Percentiles rank a stretch among this genome's conserved stretches.
Evolutionary conservation across 2,888 invertebrate species (phyloP).

Genomic region (Empis stercorea): DNA sequence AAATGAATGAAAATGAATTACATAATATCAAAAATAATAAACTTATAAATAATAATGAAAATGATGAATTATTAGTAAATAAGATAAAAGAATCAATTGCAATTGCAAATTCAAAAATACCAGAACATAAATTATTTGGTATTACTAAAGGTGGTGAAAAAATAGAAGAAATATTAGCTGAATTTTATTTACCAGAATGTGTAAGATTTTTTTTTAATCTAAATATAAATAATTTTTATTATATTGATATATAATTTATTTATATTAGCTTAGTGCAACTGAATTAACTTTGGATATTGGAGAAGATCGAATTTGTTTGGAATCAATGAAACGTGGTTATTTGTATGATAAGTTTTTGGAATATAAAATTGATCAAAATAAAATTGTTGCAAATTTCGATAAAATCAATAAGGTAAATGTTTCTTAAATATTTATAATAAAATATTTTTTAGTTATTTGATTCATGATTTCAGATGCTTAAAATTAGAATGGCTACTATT

Average conservation of each 20-base stretch:
- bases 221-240: neutral
- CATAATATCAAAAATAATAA: conserved; percentile 16
- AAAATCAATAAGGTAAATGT: conserved; percentile 37
- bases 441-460: too few species aligned
- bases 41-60: conserved; percentile 18
- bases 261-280: conserved; percentile 44
- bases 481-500: conserved; percentile 26
- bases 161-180: conserved; percentile 29
- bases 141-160: conserved; percentile 36
- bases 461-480: conserved; percentile 29
- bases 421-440: neutral
- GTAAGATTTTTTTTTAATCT: conserved; percentile 17
- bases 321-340: conserved; percentile 45
- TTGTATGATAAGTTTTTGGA: conserved; percentile 58
- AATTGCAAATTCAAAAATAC: conserved; percentile 30
- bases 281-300: conserved; percentile 56
- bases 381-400: conserved; percentile 40
- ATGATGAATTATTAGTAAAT: conserved; percentile 9
- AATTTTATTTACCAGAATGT: conserved; percentile 34
- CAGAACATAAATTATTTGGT: conserved; percentile 46
- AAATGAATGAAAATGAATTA: conserved; percentile 34
- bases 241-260: neutral
- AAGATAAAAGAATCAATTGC: conserved; percentile 20
- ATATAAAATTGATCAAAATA: conserved; percentile 47
- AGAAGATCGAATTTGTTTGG: conserved; percentile 61